Evolutionary conservation across 1,140 invertebrate species (phyloP).

Genomic region (Rhyzopertha dominica): DNA sequence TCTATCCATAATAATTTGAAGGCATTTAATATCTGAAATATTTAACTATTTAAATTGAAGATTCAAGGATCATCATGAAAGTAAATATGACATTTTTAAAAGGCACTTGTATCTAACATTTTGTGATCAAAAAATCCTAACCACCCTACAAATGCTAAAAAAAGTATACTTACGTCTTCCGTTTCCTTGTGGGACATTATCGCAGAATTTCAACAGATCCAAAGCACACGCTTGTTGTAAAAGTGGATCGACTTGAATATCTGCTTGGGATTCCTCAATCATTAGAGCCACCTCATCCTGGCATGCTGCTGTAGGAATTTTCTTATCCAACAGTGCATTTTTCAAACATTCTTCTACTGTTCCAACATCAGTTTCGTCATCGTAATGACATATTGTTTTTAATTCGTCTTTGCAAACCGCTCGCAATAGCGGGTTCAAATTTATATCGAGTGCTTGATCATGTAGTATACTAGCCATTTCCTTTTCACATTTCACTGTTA

Average conservation of each 20-base stretch:
- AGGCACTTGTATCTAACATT: background rate
- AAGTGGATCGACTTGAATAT: constrained; percentile 79
- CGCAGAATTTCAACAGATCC: constrained; percentile 80
- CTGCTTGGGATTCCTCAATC: constrained; percentile 73
- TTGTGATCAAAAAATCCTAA: constrained; percentile 4
- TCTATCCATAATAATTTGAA: constrained; percentile 67
- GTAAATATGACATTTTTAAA: background rate
- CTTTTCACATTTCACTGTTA: constrained; percentile 70
- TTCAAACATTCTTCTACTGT: constrained; percentile 85
- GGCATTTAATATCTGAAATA: constrained; percentile 74
- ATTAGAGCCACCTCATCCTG: constrained; percentile 73
- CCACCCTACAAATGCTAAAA: background rate
- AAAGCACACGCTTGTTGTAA: constrained; percentile 71
- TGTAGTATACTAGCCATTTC: constrained; percentile 76
- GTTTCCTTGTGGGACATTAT: constrained; percentile 74
- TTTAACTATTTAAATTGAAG: constrained; percentile 14
- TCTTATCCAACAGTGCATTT: constrained; percentile 64
- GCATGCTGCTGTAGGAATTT: constrained; percentile 70
- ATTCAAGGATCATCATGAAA: background rate
- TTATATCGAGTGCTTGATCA: constrained; percentile 79
- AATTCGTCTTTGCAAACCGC: constrained; percentile 70
- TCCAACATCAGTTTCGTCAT: constrained; percentile 54
- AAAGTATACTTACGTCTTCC: constrained; percentile 67
- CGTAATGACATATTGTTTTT: constrained; percentile 55
- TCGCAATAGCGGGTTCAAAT: constrained; percentile 75